Evolutionary conservation across 2,888 invertebrate genomes (phyloP).

Genomic region (Carabus problematicus): DNA sequence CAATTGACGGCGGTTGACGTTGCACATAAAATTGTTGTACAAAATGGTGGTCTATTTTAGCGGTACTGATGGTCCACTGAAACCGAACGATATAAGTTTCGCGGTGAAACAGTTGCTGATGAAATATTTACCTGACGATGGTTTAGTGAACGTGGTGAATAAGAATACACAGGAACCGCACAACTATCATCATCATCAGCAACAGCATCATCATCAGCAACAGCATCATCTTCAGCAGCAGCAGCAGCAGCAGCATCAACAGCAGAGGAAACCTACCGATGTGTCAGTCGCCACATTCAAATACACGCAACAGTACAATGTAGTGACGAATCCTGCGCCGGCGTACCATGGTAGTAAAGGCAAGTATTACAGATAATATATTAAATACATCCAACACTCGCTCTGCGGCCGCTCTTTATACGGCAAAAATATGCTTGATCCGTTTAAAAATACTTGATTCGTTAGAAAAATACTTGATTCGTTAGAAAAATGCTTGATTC

Average conservation of each 20-base stretch:
- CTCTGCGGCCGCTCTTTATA: too few relatives aligned
- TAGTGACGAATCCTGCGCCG: slow-evolving; percentile 20
- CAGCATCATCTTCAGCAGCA: too few relatives aligned
- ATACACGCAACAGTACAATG: slow-evolving; percentile 32
- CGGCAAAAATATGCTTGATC: too few relatives aligned
- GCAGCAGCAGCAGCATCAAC: slow-evolving; percentile 45
- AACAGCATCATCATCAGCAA: slow-evolving; percentile 46
- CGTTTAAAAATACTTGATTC: too few relatives aligned
- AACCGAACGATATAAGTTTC: slow-evolving; percentile 61
- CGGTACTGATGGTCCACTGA: slow-evolving; percentile 15
- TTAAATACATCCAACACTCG: too few relatives aligned
- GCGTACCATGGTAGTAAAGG: slow-evolving; percentile 20
- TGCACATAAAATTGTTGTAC: not conserved
- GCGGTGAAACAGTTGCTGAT: slow-evolving; percentile 64
- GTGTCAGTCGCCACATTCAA: slow-evolving; percentile 22
- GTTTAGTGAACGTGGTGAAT: slow-evolving; percentile 53
- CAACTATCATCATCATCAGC: slow-evolving; percentile 2
- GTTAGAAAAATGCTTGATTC: too few relatives aligned
- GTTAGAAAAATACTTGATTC: too few relatives aligned
- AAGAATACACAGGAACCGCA: slow-evolving; percentile 43
- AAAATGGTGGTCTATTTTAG: slow-evolving; percentile 6
- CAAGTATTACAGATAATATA: not conserved
- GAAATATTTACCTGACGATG: slow-evolving; percentile 64
- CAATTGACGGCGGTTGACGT: too few relatives aligned
- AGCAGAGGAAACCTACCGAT: slow-evolving; percentile 49